phyloP scores from a whole-genome alignment of 2,113 vertebrate genomes.

The Myodes glareolus region DNA sequence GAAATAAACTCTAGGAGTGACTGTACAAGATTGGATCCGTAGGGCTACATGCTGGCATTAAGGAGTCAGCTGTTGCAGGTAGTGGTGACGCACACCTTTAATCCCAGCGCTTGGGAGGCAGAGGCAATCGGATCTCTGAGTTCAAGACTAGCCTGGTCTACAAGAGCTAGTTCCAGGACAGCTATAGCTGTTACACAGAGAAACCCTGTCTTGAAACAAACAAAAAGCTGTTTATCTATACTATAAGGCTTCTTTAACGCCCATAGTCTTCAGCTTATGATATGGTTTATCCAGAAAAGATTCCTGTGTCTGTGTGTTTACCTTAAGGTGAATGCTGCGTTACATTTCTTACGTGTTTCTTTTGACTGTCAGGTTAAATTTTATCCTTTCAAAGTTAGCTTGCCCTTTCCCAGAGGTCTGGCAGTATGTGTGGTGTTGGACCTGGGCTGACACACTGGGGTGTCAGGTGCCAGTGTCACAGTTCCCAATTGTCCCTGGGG shows the following conservation, averaged over 20 bases:
- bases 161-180: no score
- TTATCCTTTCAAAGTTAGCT: not conserved
- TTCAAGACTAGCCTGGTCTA: no score
- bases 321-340: not conserved
- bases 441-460: not conserved
- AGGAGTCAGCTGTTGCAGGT: not conserved
- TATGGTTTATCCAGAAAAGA: not conserved
- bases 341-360: slow-evolving; percentile 4
- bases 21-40: not conserved
- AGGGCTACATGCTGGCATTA: not conserved
- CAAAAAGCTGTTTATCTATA: not conserved
- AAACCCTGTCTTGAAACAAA: no score
- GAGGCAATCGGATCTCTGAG: no score
- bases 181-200: no score
- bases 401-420: not conserved
- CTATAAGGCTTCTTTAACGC: not conserved
- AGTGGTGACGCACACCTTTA: no score
- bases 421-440: not conserved
- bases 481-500: no score
- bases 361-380: slow-evolving; percentile 28
- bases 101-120: no score
- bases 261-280: not conserved
- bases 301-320: not conserved
- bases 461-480: not conserved
- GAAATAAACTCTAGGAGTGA: not conserved